Conservation (phyloP, 2,888 invertebrate genomes). For the Merodon equestris region DNA sequence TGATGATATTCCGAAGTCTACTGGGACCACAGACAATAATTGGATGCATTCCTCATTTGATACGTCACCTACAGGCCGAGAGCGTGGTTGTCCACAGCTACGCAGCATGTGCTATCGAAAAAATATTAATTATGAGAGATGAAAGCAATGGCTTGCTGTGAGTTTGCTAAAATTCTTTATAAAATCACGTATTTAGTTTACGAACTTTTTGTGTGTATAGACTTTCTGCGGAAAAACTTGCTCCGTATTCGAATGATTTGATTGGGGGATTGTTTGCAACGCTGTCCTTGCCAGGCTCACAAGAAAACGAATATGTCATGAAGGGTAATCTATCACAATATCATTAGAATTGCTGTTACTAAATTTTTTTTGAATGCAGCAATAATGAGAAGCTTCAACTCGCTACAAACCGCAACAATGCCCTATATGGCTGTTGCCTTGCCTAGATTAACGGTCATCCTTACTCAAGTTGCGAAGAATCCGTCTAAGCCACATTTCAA, state of each 20-base stretch:
- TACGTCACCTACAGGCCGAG: constrained; percentile 86
- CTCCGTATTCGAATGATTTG: constrained; percentile 84
- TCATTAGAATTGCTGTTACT: no score
- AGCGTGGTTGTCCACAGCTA: constrained; percentile 96
- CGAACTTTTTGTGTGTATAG: constrained; percentile 78
- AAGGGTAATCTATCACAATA: no score
- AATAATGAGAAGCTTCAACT: constrained; percentile 92
- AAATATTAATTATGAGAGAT: constrained; percentile 88
- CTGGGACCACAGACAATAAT: constrained; percentile 89
- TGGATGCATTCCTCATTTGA: constrained; percentile 87
- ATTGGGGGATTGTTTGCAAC: constrained; percentile 88
- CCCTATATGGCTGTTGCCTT: constrained; percentile 89
- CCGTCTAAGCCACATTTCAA: constrained; percentile 98
- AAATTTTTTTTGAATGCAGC: constrained; percentile 79
- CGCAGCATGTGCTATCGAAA: constrained; percentile 94
- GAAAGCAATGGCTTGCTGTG: constrained; percentile 81
- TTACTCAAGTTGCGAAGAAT: constrained; percentile 92
- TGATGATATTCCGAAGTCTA: constrained; percentile 96
- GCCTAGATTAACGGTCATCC: constrained; percentile 90
- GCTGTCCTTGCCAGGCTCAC: constrained; percentile 86
- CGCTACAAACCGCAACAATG: constrained; percentile 89
- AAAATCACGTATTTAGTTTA: no score
- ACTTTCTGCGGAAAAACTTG: constrained; percentile 82
- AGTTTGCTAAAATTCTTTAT: constrained; percentile 70
- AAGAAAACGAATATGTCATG: constrained; percentile 99